These are phyloP conservation scores for Pectinophora gossypiella DNA, from an alignment of 1,140 invertebrate species.

Conservation along the genomic window DNA sequence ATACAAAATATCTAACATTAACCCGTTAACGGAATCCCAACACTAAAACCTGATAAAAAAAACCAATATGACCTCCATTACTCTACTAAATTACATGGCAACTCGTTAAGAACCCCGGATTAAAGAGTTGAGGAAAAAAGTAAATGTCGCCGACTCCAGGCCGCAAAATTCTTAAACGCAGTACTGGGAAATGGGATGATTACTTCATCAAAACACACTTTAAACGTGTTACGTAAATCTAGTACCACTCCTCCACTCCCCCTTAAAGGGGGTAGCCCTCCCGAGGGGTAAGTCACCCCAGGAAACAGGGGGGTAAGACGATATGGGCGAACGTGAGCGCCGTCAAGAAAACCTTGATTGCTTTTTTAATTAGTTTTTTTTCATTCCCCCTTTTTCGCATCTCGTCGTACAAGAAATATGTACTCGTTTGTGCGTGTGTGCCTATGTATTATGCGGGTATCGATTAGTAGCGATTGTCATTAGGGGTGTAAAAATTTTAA, in stretches of 20 bases:
- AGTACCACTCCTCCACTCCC: slow-evolving; percentile 50
- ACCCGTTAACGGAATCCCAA: too few relatives aligned
- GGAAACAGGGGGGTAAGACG: slow-evolving; percentile 63
- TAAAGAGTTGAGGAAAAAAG: slow-evolving; percentile 32
- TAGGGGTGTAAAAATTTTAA: neutral
- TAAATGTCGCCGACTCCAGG: slow-evolving; percentile 50
- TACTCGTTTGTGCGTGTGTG: slow-evolving; percentile 29
- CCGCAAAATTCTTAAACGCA: slow-evolving; percentile 73
- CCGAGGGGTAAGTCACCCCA: slow-evolving; percentile 30
- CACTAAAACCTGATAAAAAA: too few relatives aligned
- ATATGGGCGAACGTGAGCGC: slow-evolving; percentile 74
- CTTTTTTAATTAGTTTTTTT: slow-evolving; percentile 74
- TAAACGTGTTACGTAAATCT: slow-evolving; percentile 75
- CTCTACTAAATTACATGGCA: slow-evolving; percentile 23
- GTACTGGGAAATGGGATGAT: slow-evolving; percentile 70
- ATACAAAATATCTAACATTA: too few relatives aligned
- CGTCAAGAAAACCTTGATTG: slow-evolving; percentile 75
- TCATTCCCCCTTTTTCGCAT: slow-evolving; percentile 65
- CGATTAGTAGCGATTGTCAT: slow-evolving; percentile 11
- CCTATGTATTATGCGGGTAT: slow-evolving; percentile 22
- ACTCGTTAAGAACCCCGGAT: slow-evolving; percentile 40
- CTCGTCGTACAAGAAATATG: slow-evolving; percentile 61
- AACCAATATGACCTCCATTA: too few relatives aligned
- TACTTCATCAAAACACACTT: slow-evolving; percentile 75
- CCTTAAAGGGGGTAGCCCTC: slow-evolving; percentile 40